phyloP scores from a whole-genome alignment of 2,888 invertebrate genomes.

The Teleiodes luculella region DNA sequence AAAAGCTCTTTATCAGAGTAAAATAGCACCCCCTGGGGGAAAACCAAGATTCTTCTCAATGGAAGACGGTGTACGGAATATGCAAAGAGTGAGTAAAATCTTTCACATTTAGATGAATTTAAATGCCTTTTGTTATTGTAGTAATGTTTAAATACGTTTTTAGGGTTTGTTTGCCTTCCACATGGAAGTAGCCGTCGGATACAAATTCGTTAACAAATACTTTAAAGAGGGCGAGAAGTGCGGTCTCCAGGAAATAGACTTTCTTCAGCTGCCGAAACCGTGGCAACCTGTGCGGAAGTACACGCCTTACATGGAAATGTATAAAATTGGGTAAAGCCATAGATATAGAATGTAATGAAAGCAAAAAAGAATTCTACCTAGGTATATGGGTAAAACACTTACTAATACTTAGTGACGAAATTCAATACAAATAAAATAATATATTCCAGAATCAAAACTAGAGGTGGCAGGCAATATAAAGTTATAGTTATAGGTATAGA shows the following conservation, averaged over 20 bases:
- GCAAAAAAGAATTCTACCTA: too few species aligned
- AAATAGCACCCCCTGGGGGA: conserved; percentile 80
- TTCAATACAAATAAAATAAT: too few species aligned
- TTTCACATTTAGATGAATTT: too few species aligned
- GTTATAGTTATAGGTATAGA: too few species aligned
- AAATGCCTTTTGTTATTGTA: too few species aligned
- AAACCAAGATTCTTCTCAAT: conserved; percentile 77
- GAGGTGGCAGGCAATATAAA: too few species aligned
- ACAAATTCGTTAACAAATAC: conserved; percentile 82
- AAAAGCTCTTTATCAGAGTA: conserved; percentile 80
- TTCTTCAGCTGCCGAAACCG: conserved; percentile 80
- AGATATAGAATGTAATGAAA: too few species aligned
- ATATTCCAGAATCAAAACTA: too few species aligned
- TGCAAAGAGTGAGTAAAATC: conserved; percentile 61
- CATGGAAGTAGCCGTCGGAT: conserved; percentile 81
- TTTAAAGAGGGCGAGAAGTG: conserved; percentile 85
- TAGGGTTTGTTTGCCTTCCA: conserved; percentile 83
- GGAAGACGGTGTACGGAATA: conserved; percentile 79
- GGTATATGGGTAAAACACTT: too few species aligned
- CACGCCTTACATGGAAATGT: conserved; percentile 80
- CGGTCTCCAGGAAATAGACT: conserved; percentile 82
- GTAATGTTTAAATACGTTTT: too few species aligned
- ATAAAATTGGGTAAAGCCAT: conserved; percentile 79
- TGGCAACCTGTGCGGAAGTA: conserved; percentile 81
- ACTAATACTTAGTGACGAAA: too few species aligned